A percentile compares a stretch with the other conserved stretches of the same genome.
Evolutionary conservation across 64 coral and sea anemone species (phyloP).

Genomic region (Astreopora myriophthalma): DNA sequence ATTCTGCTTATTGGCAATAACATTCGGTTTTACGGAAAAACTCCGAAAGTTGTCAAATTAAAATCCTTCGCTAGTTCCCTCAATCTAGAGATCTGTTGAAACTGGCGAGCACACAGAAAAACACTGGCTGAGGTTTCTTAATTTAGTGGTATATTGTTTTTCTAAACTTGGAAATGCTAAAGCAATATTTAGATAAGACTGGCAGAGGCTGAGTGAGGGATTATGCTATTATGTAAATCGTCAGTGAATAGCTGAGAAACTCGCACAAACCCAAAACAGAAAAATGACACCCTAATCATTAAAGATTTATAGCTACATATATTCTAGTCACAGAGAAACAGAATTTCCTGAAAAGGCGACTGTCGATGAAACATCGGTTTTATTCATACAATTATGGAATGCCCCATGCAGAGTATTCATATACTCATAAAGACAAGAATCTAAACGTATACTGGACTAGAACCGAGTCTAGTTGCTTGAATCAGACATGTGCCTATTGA

Average conservation of each 20-base stretch:
- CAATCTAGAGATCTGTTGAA: not conserved
- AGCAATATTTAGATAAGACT: constrained; percentile 68
- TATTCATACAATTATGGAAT: not conserved
- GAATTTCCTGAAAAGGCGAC: not conserved
- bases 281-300: constrained; percentile 59
- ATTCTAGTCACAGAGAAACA: not conserved
- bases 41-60: not conserved
- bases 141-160: constrained; percentile 67
- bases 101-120: not conserved
- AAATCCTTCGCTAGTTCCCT: not conserved
- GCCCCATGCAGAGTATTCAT: not conserved
- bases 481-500: too few species aligned
- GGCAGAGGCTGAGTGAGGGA: constrained; percentile 34
- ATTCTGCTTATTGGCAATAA: not conserved
- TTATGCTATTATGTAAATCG: constrained; percentile 84
- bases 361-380: constrained; percentile 25
- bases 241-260: constrained; percentile 57
- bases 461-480: too few species aligned
- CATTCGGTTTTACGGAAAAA: not conserved
- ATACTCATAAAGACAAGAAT: not conserved
- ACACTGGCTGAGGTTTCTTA: constrained; percentile 17
- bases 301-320: constrained; percentile 57
- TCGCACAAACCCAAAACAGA: constrained; percentile 38
- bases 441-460: too few species aligned
- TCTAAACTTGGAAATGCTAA: constrained; percentile 65